These are phyloP conservation scores for Gobio gobio DNA, from an alignment of 2,113 vertebrate species.

Conservation along the genomic window DNA sequence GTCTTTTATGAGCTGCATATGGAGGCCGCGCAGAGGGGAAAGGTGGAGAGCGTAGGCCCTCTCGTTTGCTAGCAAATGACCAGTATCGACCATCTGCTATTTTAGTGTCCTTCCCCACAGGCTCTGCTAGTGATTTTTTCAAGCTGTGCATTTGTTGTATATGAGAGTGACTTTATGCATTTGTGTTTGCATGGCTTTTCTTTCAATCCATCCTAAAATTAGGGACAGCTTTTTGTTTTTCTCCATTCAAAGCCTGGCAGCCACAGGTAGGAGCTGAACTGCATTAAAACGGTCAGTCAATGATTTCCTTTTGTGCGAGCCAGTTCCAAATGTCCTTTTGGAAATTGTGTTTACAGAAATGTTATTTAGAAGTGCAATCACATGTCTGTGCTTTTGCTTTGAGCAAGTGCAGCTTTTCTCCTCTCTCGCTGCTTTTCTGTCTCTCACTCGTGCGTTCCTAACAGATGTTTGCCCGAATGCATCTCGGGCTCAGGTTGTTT, in stretches of 20 bases:
- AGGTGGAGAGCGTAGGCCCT: slow-evolving; percentile 59
- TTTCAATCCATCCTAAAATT: slow-evolving; percentile 1
- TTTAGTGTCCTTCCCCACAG: slow-evolving; percentile 25
- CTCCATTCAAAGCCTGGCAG: background rate
- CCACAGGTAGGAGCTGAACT: slow-evolving; percentile 51
- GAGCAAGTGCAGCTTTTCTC: background rate
- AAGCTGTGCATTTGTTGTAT: slow-evolving; percentile 38
- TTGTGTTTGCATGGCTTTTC: slow-evolving; percentile 38
- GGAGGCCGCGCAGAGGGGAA: slow-evolving; percentile 16
- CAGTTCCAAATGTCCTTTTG: slow-evolving; percentile 14
- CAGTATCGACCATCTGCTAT: slow-evolving; percentile 72
- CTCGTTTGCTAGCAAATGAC: slow-evolving; percentile 63
- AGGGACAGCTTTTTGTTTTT: background rate
- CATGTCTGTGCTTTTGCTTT: background rate
- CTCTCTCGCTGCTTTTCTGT: background rate
- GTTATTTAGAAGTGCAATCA: background rate
- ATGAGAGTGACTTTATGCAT: slow-evolving; percentile 21
- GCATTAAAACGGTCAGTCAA: slow-evolving; percentile 30
- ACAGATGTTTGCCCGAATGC: slow-evolving; percentile 36
- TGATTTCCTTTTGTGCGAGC: background rate
- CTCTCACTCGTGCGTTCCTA: background rate
- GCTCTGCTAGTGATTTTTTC: slow-evolving; percentile 28
- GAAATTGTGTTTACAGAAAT: slow-evolving; percentile 32
- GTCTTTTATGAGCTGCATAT: slow-evolving; percentile 35
- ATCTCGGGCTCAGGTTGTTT: slow-evolving; percentile 6